phyloP scores from a whole-genome alignment of 2,888 invertebrate genomes.

The Brachylomia viminalis region DNA sequence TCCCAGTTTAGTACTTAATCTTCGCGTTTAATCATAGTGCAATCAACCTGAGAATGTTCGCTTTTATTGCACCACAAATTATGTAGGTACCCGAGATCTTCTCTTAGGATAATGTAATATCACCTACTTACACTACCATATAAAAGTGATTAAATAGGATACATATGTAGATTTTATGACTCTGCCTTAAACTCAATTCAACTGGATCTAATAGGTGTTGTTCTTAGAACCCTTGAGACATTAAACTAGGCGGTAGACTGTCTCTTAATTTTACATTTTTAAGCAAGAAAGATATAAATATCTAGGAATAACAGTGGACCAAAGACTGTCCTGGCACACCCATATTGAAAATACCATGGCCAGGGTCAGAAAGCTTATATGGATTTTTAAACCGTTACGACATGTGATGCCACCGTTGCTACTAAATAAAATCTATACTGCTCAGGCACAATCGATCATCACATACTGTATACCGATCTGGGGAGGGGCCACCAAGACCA shows the following conservation, averaged over 20 bases:
- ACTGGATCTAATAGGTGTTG: constrained; percentile 6
- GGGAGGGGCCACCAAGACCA: no score
- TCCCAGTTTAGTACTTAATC: constrained; percentile 61
- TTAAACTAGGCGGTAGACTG: background rate
- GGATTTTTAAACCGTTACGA: no score
- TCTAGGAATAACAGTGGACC: no score
- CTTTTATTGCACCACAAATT: constrained; percentile 69
- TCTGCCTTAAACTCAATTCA: constrained; percentile 5
- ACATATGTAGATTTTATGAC: constrained; percentile 36
- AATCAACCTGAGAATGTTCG: constrained; percentile 58
- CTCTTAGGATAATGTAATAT: constrained; percentile 50
- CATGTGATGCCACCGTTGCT: no score
- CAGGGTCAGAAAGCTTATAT: no score
- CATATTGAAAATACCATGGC: no score
- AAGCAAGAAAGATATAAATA: background rate
- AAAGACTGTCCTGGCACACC: no score
- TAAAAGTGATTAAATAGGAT: constrained; percentile 43
- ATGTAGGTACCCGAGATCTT: constrained; percentile 55
- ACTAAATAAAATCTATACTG: no score
- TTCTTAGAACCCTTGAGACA: background rate
- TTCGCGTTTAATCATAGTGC: constrained; percentile 56
- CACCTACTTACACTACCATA: constrained; percentile 43
- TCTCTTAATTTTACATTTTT: background rate
- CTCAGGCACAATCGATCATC: no score
- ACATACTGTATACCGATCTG: no score